These are phyloP conservation scores for Sialia sialis DNA, from an alignment of 2,113 vertebrate species.

Conservation along the genomic window DNA sequence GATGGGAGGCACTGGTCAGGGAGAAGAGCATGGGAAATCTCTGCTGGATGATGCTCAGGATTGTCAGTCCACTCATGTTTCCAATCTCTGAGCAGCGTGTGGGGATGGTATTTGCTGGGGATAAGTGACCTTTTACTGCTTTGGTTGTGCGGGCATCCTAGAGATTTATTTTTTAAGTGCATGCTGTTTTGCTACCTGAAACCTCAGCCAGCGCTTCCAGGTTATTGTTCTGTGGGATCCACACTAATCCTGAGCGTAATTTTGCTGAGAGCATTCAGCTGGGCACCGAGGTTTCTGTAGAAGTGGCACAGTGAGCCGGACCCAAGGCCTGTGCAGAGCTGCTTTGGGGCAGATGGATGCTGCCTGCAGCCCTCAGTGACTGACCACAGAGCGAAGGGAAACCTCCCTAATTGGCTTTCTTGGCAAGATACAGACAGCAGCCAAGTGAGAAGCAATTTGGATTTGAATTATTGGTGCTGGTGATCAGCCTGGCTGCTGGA, in stretches of 20 bases:
- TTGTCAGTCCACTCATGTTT: neutral
- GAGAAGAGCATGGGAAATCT: neutral
- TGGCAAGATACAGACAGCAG: neutral
- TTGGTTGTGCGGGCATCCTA: neutral
- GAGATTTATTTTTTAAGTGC: neutral
- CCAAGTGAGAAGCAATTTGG: neutral
- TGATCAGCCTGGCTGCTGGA: neutral
- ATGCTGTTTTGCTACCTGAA: neutral
- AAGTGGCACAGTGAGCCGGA: neutral
- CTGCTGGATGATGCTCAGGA: neutral
- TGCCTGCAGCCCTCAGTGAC: neutral
- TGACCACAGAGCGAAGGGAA: neutral
- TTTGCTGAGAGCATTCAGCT: neutral
- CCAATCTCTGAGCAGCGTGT: neutral
- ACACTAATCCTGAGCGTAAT: neutral
- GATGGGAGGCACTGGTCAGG: neutral
- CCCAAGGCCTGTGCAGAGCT: neutral
- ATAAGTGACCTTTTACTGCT: neutral
- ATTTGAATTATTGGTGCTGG: neutral
- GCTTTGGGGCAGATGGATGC: neutral
- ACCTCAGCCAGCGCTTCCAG: neutral
- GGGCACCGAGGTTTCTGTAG: neutral
- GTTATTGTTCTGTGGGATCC: neutral
- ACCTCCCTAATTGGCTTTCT: neutral
- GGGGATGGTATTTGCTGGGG: neutral